Conservation (phyloP, 2,113 vertebrate genomes). For the Myotis yumanensis region DNA sequence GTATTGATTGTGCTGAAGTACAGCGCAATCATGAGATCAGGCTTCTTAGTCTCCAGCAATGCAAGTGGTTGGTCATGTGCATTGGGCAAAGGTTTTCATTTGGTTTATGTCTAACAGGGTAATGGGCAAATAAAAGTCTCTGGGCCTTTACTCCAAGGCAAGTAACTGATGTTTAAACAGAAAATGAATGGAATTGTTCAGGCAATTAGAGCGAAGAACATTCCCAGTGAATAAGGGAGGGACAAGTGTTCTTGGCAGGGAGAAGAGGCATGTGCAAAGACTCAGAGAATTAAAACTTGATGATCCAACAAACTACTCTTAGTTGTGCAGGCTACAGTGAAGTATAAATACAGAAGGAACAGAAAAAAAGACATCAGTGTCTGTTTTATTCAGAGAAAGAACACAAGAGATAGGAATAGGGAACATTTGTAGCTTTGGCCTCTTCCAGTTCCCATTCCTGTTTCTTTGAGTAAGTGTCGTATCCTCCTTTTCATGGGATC, state of each 20-base stretch:
- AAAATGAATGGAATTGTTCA: background rate
- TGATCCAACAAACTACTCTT: background rate
- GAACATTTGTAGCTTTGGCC: background rate
- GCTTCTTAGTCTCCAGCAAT: background rate
- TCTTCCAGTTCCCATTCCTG: background rate
- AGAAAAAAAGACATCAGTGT: background rate
- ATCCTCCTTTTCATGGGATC: background rate
- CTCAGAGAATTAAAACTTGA: background rate
- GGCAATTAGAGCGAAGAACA: background rate
- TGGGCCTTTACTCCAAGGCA: background rate
- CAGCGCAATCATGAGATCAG: background rate
- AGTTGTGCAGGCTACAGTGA: background rate
- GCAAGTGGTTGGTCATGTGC: background rate
- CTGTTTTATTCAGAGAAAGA: slow-evolving; percentile 20
- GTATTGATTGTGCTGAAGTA: background rate
- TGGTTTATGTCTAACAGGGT: background rate
- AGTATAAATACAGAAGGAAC: background rate
- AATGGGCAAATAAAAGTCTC: background rate
- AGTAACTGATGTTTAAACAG: background rate
- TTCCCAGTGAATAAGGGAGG: background rate
- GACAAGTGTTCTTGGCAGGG: background rate
- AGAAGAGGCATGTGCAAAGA: background rate
- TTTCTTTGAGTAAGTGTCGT: background rate
- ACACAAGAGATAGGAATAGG: background rate
- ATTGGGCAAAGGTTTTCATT: background rate